These are phyloP conservation scores for Hycleus cichorii DNA, from an alignment of 1,140 invertebrate genomes.

Conservation along the genomic window DNA sequence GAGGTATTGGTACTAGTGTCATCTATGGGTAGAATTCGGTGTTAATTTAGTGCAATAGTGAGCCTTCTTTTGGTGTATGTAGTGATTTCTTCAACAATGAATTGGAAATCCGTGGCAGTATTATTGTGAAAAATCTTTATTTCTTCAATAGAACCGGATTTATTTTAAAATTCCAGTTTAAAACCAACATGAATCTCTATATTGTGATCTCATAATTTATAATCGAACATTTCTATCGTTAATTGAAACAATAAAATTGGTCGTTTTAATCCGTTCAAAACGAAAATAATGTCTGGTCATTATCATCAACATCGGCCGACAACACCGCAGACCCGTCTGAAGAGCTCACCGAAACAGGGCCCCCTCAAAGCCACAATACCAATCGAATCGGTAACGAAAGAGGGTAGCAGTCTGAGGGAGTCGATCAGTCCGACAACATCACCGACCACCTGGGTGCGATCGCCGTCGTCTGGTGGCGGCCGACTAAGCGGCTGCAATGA, in stretches of 20 bases:
- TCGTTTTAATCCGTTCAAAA: not conserved
- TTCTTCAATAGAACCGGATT: not conserved
- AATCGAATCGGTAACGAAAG: slow-evolving; percentile 59
- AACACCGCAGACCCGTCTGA: not conserved
- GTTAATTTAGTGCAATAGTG: too few relatives aligned
- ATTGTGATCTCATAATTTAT: too few relatives aligned
- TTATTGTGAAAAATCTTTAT: not conserved
- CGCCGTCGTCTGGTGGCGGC: slow-evolving; percentile 39
- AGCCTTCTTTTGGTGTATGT: too few relatives aligned
- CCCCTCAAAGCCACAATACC: slow-evolving; percentile 65
- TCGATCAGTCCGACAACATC: slow-evolving; percentile 58
- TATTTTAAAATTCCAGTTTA: too few relatives aligned
- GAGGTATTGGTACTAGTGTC: too few relatives aligned
- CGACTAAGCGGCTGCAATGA: too few relatives aligned
- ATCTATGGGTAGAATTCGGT: too few relatives aligned
- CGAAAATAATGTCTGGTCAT: not conserved
- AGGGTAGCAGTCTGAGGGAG: slow-evolving; percentile 51
- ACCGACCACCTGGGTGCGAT: slow-evolving; percentile 56
- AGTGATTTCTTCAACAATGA: slow-evolving; percentile 7
- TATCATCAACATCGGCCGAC: not conserved
- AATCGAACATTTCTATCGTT: too few relatives aligned
- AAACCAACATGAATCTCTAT: too few relatives aligned
- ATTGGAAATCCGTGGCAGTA: not conserved
- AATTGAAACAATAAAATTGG: not conserved
- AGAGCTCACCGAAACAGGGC: slow-evolving; percentile 47